Evolutionary conservation across 2,888 invertebrate species (phyloP).

Genomic region (Metacarcinus magister): DNA sequence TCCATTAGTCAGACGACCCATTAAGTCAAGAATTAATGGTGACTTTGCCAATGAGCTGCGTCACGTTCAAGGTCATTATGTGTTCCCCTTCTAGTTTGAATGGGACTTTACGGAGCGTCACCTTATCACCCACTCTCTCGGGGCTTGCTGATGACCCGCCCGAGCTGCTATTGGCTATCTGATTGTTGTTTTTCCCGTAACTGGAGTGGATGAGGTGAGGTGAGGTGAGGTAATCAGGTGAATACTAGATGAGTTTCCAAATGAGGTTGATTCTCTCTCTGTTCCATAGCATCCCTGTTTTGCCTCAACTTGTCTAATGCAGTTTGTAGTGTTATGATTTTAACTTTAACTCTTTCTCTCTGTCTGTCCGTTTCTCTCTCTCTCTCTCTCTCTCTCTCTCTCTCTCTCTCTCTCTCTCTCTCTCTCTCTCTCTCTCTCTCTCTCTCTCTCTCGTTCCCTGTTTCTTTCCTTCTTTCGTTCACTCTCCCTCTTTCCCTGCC

Average conservation of each 20-base stretch:
- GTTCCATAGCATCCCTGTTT: not conserved
- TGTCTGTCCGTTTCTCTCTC: not conserved
- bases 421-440: not conserved
- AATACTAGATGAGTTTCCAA: not conserved
- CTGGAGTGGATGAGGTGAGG: not conserved
- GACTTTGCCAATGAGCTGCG: not conserved
- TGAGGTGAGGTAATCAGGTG: not conserved
- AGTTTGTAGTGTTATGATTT: not conserved
- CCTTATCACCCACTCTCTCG: not conserved
- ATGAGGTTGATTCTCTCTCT: not conserved
- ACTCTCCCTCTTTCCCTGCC: not conserved
- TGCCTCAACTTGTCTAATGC: not conserved
- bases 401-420: not conserved
- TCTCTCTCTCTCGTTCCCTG: conserved; percentile 6
- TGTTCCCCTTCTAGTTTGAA: not conserved
- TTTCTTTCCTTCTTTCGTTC: conserved; percentile 9
- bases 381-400: not conserved
- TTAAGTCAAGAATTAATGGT: conserved; percentile 4
- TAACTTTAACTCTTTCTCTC: not conserved
- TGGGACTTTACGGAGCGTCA: not conserved
- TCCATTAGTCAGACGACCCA: not conserved
- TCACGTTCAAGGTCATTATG: not conserved
- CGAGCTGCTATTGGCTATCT: not conserved
- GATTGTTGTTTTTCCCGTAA: not conserved
- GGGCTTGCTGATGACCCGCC: not conserved